Evolutionary conservation across 2,113 vertebrate species (phyloP).

Genomic region (Sander vitreus): DNA sequence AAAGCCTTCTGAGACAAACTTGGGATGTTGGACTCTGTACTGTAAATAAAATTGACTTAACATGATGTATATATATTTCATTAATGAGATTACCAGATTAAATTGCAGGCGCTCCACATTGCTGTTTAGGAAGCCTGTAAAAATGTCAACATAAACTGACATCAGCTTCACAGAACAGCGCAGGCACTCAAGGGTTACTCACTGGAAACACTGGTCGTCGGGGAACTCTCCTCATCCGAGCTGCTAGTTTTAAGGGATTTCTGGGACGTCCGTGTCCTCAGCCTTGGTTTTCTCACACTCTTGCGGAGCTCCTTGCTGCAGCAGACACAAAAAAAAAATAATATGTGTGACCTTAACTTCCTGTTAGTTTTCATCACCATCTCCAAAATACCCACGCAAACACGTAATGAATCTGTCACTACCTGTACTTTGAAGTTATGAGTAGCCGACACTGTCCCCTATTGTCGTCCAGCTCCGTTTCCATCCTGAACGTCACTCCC

Average conservation of each 20-base stretch:
- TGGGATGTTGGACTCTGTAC: not conserved
- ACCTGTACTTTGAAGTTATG: slow-evolving; percentile 89
- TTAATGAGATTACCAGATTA: not conserved
- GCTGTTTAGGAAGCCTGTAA: not conserved
- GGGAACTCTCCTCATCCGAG: slow-evolving; percentile 82
- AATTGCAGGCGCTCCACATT: not conserved
- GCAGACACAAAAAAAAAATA: not conserved
- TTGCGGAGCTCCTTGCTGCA: slow-evolving; percentile 72
- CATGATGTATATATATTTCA: too few relatives aligned
- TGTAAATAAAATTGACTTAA: not conserved
- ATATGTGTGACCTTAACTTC: not conserved
- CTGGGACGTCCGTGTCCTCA: slow-evolving; percentile 61
- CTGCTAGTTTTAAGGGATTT: slow-evolving; percentile 77
- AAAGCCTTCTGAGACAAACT: not conserved
- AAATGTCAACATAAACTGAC: not conserved
- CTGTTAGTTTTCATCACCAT: not conserved
- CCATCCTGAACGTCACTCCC: slow-evolving; percentile 89
- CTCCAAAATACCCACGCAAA: not conserved
- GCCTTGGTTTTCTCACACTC: slow-evolving; percentile 60
- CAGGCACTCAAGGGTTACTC: slow-evolving; percentile 49
- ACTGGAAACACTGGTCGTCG: slow-evolving; percentile 58
- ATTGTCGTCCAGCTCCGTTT: slow-evolving; percentile 74
- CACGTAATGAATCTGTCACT: slow-evolving; percentile 4
- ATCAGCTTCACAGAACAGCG: not conserved
- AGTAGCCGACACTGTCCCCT: slow-evolving; percentile 82